Evolutionary conservation across 2,888 invertebrate species (phyloP).

Genomic region (Cacoxenus indagator): DNA sequence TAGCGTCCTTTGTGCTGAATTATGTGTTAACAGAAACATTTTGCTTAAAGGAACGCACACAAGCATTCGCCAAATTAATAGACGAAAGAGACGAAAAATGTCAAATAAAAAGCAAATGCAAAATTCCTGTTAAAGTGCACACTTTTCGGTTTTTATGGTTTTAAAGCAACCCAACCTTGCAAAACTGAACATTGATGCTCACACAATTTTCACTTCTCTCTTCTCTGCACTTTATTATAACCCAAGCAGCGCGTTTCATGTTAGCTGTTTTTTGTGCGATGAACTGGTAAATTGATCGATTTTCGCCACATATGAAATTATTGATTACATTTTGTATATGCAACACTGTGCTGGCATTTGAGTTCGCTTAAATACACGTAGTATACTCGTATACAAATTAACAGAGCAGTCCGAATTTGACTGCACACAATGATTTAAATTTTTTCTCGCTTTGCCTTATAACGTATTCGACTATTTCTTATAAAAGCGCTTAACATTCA

Average conservation of each 20-base stretch:
- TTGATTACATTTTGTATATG: background rate
- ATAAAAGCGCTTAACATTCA: too few species aligned
- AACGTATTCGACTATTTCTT: too few species aligned
- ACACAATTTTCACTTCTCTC: background rate
- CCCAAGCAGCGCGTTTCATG: background rate
- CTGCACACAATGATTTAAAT: too few species aligned
- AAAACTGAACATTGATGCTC: background rate
- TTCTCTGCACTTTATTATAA: background rate
- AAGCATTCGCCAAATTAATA: too few species aligned
- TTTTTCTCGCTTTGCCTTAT: too few species aligned
- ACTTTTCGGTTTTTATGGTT: background rate
- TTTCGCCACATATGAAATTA: background rate
- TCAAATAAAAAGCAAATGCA: background rate
- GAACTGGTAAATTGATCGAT: slow-evolving; percentile 7
- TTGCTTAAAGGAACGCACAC: background rate
- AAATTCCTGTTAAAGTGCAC: background rate
- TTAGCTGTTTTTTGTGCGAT: background rate
- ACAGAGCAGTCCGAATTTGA: too few species aligned
- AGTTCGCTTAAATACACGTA: too few species aligned
- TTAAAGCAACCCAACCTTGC: background rate
- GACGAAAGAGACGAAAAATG: background rate
- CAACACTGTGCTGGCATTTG: too few species aligned
- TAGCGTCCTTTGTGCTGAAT: background rate
- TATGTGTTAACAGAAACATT: background rate
- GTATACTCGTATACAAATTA: too few species aligned